phyloP scores from a whole-genome alignment of 1,140 invertebrate species.

The Melipona quadrifasciata region DNA sequence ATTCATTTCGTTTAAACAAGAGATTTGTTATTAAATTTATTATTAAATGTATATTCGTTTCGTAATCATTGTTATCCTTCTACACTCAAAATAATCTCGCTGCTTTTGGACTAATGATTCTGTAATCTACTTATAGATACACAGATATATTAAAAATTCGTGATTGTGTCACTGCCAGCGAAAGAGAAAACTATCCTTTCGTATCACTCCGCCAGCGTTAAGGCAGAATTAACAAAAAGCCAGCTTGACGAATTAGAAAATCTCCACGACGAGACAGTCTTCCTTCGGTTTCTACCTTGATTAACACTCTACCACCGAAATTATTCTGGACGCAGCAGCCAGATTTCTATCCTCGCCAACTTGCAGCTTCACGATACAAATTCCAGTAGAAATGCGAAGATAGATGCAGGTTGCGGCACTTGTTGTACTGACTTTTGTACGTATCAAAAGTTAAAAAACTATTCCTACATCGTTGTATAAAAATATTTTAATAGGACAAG shows the following conservation, averaged over 20 bases:
- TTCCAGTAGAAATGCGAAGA: background rate
- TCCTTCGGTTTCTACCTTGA: background rate
- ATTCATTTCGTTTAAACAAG: too few species aligned
- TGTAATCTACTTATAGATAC: too few species aligned
- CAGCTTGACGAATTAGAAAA: constrained; percentile 38
- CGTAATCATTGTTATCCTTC: too few species aligned
- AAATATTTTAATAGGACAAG: too few species aligned
- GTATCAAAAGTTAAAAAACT: too few species aligned
- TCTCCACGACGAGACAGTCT: constrained; percentile 1
- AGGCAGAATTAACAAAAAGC: constrained; percentile 16
- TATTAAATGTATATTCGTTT: too few species aligned
- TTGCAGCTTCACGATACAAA: background rate
- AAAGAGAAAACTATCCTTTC: too few species aligned
- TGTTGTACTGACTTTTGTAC: background rate
- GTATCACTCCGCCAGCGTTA: background rate
- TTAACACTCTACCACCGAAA: background rate
- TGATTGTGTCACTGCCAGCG: background rate
- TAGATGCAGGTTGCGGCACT: background rate
- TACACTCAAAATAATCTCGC: too few species aligned
- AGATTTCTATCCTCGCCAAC: constrained; percentile 1
- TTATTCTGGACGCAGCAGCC: background rate
- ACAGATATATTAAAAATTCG: background rate
- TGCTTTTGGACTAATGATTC: too few species aligned
- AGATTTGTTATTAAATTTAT: too few species aligned
- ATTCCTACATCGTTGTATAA: background rate